Base-by-base conservation (phyloP, 2,888 invertebrate genomes). In the Endomychus coccineus region DNA sequence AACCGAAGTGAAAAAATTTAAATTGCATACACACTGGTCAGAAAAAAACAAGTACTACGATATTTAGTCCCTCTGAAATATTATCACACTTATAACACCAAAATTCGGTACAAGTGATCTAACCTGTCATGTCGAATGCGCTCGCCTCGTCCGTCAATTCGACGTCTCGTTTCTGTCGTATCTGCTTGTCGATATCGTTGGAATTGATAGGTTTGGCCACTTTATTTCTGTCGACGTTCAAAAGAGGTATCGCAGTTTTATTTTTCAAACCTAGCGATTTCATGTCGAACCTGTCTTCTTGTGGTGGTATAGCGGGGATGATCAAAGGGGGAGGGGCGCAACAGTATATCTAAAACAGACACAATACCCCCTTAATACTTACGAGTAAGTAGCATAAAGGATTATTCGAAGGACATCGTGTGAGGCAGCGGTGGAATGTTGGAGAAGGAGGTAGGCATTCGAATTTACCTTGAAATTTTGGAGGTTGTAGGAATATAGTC, bases 181-280 rank as follows among this genome's bases (percentile, higher is more conserved):
- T 51, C 39, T 61, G 61, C 39, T 60, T 60, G 28, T 65, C 63
- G 32, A 66, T 64, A 43, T 66, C 63, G 38, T 66, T 66, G 3
- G 61, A 58, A 42, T 64, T 60, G 38, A 66, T 59, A 2, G 62
- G 55, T 40, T 56, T 62, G 3, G 56, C 48, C 4, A 64, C 56
- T 45, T 59, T 62, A 32, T 53, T 60, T 40, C 61, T 64, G 17
- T 64, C 62, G 27, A 58, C 40, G 25, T 49, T 47, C 27, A 60
- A 43, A 7, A 55, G 34, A 10, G 48, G 40, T 0, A 46, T 36
- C n/a, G 46, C 49, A 5, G 53, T 48, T 49, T 57, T 58, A 17
- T 59, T 62, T 35, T 51, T 56, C 34, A 53, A 52, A 6, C 46
- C 27, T 14, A 50, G 43, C 23, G 54, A 50, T 10, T 50, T 50